Conservation (phyloP, 2,797 vertebrate species). For the Alfaro cultratus region DNA sequence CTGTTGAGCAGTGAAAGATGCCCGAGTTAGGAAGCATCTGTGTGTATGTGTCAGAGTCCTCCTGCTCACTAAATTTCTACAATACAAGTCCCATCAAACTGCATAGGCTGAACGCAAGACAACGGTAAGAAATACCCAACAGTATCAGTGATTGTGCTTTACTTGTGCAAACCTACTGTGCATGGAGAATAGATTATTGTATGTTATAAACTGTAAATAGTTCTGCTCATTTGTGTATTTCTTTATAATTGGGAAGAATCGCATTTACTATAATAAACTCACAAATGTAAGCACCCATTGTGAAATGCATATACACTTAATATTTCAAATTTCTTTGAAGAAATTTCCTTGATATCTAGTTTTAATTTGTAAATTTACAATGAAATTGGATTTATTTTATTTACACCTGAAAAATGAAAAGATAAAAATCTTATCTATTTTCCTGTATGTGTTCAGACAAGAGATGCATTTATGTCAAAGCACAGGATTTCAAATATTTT, state of each 20-base stretch:
- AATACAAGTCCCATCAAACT: constrained; percentile 62
- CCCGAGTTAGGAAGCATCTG: constrained; percentile 55
- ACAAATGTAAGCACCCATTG: neutral
- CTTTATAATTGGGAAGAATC: neutral
- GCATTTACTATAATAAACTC: neutral
- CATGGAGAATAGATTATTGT: neutral
- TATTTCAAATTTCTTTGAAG: neutral
- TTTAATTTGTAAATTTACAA: neutral
- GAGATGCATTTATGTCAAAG: neutral
- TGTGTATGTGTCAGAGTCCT: constrained; percentile 47
- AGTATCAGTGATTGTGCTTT: constrained; percentile 8
- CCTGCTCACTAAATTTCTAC: constrained; percentile 64
- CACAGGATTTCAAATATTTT: neutral
- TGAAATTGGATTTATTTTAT: neutral
- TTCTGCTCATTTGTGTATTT: neutral
- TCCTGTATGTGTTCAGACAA: neutral
- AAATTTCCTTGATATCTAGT: neutral
- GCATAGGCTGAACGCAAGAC: constrained; percentile 36
- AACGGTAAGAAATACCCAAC: constrained; percentile 13
- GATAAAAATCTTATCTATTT: neutral
- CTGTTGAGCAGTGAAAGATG: constrained; percentile 60
- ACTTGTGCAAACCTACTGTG: neutral
- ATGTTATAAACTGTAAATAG: constrained; percentile 10
- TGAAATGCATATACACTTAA: neutral
- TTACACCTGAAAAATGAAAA: neutral